Evolutionary conservation across 37 sponge, comb jelly and placozoan species (phyloP).

Genomic region (Mnemiopsis leidyi): DNA sequence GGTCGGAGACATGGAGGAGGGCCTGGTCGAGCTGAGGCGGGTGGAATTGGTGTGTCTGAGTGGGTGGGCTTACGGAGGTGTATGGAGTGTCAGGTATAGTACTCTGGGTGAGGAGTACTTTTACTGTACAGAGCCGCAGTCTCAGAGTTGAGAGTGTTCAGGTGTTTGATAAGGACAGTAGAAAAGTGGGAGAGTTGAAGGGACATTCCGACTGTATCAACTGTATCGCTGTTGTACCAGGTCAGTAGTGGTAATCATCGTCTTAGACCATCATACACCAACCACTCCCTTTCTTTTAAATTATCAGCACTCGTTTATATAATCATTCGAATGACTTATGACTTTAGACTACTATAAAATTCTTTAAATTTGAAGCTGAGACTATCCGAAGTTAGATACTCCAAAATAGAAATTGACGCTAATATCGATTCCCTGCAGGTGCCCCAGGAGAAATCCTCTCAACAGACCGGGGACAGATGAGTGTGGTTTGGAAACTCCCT

Average conservation of each 20-base stretch:
- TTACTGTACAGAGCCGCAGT: conserved; percentile 25
- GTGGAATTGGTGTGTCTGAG: not conserved
- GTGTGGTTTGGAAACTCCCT: not conserved
- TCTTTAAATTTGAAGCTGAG: too few species aligned
- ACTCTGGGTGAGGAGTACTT: not conserved
- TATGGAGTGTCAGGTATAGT: conserved; percentile 25
- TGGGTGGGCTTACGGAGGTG: conserved; percentile 59
- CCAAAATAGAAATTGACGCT: too few species aligned
- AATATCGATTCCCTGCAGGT: too few species aligned
- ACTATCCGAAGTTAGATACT: too few species aligned
- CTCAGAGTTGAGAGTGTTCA: conserved; percentile 34
- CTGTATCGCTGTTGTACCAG: not conserved
- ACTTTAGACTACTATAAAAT: not conserved
- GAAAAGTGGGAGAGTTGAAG: conserved; percentile 51
- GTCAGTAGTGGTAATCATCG: too few species aligned
- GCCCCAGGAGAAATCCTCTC: conserved; percentile 17
- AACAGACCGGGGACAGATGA: not conserved
- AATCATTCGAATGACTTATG: too few species aligned
- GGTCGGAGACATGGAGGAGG: not conserved
- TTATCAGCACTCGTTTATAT: too few species aligned
- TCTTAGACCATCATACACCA: too few species aligned
- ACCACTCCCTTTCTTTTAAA: too few species aligned
- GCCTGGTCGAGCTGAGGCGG: not conserved
- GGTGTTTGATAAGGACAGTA: not conserved
- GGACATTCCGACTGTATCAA: conserved; percentile 49